A percentile compares a stretch with the other conserved stretches of the same genome.
These are phyloP conservation scores for Oncorhynchus tshawytscha DNA, from an alignment of 2,113 vertebrate genomes.

Conservation along the genomic window DNA sequence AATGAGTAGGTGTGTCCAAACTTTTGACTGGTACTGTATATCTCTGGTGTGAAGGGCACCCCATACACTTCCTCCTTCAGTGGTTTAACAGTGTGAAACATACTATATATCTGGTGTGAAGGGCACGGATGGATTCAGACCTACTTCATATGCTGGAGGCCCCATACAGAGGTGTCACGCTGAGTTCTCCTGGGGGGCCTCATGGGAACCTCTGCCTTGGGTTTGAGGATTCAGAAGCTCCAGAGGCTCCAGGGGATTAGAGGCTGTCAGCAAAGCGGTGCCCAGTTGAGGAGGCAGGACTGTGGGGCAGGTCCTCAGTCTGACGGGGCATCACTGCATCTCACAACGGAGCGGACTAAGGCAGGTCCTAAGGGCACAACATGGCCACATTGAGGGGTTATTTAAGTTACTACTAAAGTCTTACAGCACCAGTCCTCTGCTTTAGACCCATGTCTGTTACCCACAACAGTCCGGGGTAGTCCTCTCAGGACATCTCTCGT, in stretches of 20 bases:
- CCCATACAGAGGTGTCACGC: conserved; percentile 73
- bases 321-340: conserved; percentile 62
- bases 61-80: no score
- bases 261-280: conserved; percentile 3
- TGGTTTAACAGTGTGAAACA: no score
- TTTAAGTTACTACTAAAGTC: conserved; percentile 27
- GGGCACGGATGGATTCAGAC: conserved; percentile 12
- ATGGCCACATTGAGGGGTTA: conserved; percentile 39
- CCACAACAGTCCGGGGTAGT: neutral
- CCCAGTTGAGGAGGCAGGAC: conserved; percentile 46
- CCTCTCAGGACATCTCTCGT: neutral
- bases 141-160: conserved; percentile 71
- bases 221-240: conserved; percentile 12
- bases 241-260: no score
- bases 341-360: conserved; percentile 30
- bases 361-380: neutral
- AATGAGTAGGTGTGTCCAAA: no score
- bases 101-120: no score
- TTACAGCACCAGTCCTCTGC: neutral
- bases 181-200: conserved; percentile 69
- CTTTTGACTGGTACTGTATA: no score
- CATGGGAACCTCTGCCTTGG: conserved; percentile 64
- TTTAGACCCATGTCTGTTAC: neutral
- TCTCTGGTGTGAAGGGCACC: no score
- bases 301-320: conserved; percentile 37